Evolutionary conservation across 1,140 invertebrate genomes (phyloP).

Genomic region (Drosophila paulistorum): DNA sequence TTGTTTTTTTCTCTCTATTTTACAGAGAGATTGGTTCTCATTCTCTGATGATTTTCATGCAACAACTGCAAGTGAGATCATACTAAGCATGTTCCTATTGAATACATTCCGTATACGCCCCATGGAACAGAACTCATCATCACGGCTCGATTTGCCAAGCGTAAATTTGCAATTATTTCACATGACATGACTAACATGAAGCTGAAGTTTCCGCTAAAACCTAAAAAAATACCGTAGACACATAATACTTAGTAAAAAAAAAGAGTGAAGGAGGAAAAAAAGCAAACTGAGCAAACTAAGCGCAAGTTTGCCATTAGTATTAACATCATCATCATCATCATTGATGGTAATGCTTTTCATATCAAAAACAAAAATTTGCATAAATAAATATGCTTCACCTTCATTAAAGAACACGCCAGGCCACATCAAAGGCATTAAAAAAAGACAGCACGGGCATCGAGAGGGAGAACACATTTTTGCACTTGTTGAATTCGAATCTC

Average conservation of each 20-base stretch:
- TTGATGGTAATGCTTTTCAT: conserved; percentile 52
- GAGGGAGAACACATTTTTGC: conserved; percentile 45
- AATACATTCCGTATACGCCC: conserved; percentile 73
- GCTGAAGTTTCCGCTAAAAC: conserved; percentile 45
- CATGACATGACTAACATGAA: conserved; percentile 61
- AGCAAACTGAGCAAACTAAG: conserved; percentile 3
- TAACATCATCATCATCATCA: conserved; percentile 33
- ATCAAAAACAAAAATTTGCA: conserved; percentile 58
- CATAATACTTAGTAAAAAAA: too few relatives aligned
- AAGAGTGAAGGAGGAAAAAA: background rate
- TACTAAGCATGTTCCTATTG: conserved; percentile 45
- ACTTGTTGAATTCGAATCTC: conserved; percentile 42
- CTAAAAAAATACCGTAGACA: background rate
- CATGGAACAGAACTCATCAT: conserved; percentile 63
- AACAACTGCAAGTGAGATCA: conserved; percentile 77
- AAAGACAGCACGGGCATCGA: background rate
- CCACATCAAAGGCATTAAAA: background rate
- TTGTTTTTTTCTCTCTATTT: conserved; percentile 4
- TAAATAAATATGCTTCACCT: conserved; percentile 65
- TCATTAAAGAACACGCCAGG: conserved; percentile 13
- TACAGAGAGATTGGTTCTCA: conserved; percentile 30
- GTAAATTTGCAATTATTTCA: conserved; percentile 75
- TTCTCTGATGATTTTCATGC: conserved; percentile 64
- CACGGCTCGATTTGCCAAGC: conserved; percentile 53
- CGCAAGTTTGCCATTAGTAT: conserved; percentile 38